Percentiles rank a stretch among this genome's conserved stretches.
phyloP scores from a whole-genome alignment of 2,888 invertebrate genomes.

The Dryobota labecula region DNA sequence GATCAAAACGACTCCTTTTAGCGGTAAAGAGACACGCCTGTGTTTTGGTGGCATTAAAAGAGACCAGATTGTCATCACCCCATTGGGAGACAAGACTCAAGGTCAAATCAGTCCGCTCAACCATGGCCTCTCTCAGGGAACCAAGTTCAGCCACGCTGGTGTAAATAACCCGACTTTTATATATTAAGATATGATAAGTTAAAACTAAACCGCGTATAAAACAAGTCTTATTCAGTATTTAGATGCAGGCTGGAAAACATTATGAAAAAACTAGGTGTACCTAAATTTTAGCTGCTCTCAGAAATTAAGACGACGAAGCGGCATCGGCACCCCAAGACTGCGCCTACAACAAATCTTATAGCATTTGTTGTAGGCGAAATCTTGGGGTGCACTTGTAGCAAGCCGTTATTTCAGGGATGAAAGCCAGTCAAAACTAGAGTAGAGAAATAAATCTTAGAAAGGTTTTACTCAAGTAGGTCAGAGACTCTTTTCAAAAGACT shows the following conservation, averaged over 20 bases:
- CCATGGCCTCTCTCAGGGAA: too few relatives aligned
- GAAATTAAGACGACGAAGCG: not conserved
- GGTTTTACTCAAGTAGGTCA: conserved; percentile 50
- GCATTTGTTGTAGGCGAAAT: too few relatives aligned
- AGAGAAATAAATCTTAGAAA: conserved; percentile 42
- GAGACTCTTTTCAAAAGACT: conserved; percentile 14
- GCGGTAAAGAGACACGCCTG: too few relatives aligned
- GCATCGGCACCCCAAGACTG: not conserved
- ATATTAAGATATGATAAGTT: not conserved
- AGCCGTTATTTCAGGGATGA: conserved; percentile 27
- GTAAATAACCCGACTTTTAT: too few relatives aligned
- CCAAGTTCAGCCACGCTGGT: too few relatives aligned
- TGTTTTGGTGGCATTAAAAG: too few relatives aligned
- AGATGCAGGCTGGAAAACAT: not conserved
- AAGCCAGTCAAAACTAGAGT: conserved; percentile 10
- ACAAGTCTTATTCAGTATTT: not conserved
- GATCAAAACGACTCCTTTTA: too few relatives aligned
- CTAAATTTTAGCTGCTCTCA: not conserved
- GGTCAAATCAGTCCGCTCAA: too few relatives aligned
- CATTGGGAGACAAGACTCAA: too few relatives aligned
- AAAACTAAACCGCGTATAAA: not conserved
- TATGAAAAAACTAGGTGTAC: not conserved
- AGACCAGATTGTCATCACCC: too few relatives aligned
- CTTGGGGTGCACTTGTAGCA: conserved; percentile 23
- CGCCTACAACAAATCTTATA: conserved; percentile 11